phyloP scores from a whole-genome alignment of 35 echinoderm and acorn worm genomes.

The Acanthaster planci region DNA sequence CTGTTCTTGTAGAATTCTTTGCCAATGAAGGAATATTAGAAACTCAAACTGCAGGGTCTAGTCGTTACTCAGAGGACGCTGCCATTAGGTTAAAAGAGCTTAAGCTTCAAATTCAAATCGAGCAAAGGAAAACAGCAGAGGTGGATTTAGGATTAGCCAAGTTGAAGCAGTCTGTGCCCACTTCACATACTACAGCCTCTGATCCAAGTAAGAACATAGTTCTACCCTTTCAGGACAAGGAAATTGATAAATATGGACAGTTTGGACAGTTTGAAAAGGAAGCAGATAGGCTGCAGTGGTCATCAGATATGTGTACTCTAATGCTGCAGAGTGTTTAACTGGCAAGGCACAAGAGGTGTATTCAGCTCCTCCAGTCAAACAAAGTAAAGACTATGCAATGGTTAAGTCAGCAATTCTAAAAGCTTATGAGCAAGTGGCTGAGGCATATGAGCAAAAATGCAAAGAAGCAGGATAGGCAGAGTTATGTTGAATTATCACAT shows the following conservation, averaged over 20 bases:
- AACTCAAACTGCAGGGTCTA: not conserved
- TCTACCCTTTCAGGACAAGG: conserved; percentile 22
- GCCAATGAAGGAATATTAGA: not conserved
- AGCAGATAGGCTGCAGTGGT: conserved; percentile 20
- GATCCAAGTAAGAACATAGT: conserved; percentile 13
- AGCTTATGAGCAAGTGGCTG: conserved; percentile 6
- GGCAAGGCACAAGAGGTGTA: conserved; percentile 44
- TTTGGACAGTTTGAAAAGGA: conserved; percentile 42
- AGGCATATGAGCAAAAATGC: conserved; percentile 11
- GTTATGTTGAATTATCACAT: not conserved
- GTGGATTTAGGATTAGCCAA: no score
- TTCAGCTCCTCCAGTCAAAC: not conserved
- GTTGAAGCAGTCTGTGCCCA: no score
- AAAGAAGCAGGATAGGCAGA: not conserved
- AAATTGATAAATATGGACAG: conserved; percentile 21
- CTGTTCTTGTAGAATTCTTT: not conserved
- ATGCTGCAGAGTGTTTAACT: not conserved
- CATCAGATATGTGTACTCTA: not conserved
- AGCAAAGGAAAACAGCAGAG: conserved; percentile 2
- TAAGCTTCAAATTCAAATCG: not conserved
- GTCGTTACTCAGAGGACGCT: not conserved
- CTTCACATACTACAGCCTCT: no score
- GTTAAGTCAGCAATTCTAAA: conserved; percentile 24
- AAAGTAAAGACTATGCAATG: not conserved
- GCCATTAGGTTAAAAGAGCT: not conserved